Evolutionary conservation across 2,888 invertebrate genomes (phyloP), one percentile per base, ranked within the genome.

Genomic region (Leucozona laternaria): DNA sequence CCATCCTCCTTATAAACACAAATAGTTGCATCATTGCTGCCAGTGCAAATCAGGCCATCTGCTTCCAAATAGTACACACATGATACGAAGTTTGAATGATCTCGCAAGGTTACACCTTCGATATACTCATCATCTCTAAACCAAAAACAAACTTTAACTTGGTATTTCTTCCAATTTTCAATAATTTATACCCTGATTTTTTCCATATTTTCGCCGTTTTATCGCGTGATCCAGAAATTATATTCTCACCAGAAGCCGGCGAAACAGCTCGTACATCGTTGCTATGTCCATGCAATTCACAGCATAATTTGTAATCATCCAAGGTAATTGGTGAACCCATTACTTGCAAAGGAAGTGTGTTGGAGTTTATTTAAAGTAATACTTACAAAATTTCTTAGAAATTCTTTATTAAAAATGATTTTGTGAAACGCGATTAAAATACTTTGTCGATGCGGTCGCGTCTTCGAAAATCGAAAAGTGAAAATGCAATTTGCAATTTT

Each of bases 141-240:
- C 45, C 25, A 70, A 64, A 17, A 43, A 28, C 6, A 17, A 15
- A n/a, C 43, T 37, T 85, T 72, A 91, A 96, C 95, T 95, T 91
- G 95, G 95, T 50, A 96, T 95, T 90, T 95, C 95, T 98, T 98
- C 45, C 7, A 97, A 93, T 93, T 2, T 31, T 25, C 8, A 31
- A 43, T 10, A 13, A 15, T 17, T 55, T 43, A 88, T 81, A 92
- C 96, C 95, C 95, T 90, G 95, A 95, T 50, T 96, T 95, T 90
- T 95, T 95, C 98, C 98, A 98, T 48, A 97, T 93, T 93, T 96
- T 96, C 1, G 97, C 96, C 17, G 97, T 97, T 92, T 95, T 95
- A 92, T 98, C 98, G 89, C 98, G 94, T 5, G 98, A 98, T 28
- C 96, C 97, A 7, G 98, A 98, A 55, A 98, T 93, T 89, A 98